phyloP scores from a whole-genome alignment of 2,113 vertebrate genomes.

The human (Homo sapiens) region DNA sequence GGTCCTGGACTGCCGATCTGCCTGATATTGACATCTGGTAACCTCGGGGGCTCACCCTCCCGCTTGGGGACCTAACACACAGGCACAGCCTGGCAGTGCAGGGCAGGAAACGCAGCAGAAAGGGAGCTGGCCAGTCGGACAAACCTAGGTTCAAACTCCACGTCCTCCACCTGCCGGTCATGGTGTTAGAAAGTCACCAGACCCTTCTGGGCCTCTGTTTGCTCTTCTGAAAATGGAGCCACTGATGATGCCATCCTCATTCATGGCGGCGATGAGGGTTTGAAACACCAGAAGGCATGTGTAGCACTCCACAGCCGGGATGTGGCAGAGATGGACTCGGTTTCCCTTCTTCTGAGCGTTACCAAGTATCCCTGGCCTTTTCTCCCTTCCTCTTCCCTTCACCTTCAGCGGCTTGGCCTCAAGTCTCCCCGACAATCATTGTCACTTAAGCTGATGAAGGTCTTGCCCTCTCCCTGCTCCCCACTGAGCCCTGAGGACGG shows the following conservation, averaged over 20 bases:
- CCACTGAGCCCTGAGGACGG: no score
- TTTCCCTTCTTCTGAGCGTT: background rate
- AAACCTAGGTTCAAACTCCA: background rate
- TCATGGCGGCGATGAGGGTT: fast-evolving
- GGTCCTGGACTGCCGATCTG: background rate
- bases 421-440: background rate
- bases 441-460: background rate
- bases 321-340: fast-evolving
- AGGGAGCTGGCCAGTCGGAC: background rate
- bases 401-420: background rate
- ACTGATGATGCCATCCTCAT: fast-evolving
- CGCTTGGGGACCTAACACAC: background rate
- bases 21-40: background rate
- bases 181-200: background rate
- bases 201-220: background rate
- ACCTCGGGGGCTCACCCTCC: background rate
- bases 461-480: no score
- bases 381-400: background rate
- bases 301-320: background rate
- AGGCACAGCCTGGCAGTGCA: fast-evolving
- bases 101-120: background rate
- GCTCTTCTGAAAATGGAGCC: background rate
- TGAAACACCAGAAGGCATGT: background rate
- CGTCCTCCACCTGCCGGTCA: background rate
- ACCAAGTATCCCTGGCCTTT: no score